These are phyloP conservation scores for Tachyglossus aculeatus DNA, from an alignment of 2,797 vertebrate genomes.

Conservation along the genomic window DNA sequence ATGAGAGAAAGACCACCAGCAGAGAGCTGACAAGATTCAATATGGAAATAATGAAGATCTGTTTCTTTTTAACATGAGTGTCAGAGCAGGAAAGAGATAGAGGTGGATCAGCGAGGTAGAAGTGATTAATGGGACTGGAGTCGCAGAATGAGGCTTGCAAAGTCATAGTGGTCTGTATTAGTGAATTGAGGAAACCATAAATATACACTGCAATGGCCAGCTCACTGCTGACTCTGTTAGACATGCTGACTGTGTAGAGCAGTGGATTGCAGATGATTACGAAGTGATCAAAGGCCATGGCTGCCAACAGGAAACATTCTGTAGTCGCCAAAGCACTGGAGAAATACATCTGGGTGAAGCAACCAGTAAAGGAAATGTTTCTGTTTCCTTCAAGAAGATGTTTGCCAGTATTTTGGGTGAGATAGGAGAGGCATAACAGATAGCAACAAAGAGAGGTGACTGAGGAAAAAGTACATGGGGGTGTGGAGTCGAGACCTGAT, in stretches of 20 bases:
- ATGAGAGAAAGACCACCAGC: background rate
- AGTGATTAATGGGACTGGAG: background rate
- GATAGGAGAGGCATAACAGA: constrained; percentile 25
- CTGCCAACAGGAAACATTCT: constrained; percentile 24
- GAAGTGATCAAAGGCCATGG: too few relatives aligned
- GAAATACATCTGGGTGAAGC: constrained; percentile 27
- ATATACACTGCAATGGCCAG: background rate
- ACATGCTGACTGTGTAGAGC: background rate
- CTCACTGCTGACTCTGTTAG: background rate
- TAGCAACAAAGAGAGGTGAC: constrained; percentile 31
- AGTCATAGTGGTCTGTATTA: background rate
- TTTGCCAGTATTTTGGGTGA: constrained; percentile 36
- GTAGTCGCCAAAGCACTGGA: constrained; percentile 3
- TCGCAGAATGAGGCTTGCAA: background rate
- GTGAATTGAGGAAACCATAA: background rate
- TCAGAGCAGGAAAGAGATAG: background rate
- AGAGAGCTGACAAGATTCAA: background rate
- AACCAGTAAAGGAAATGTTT: constrained; percentile 31
- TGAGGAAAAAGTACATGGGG: constrained; percentile 51
- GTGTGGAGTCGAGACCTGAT: constrained; percentile 6
- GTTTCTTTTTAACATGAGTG: background rate
- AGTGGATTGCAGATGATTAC: too few relatives aligned
- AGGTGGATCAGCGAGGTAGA: constrained; percentile 9
- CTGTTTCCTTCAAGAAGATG: constrained; percentile 27
- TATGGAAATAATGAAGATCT: background rate